Percentiles rank a stretch among this genome's conserved stretches.
These are phyloP conservation scores for Papilio polytes DNA, from an alignment of 1,140 invertebrate species.

Conservation along the genomic window DNA sequence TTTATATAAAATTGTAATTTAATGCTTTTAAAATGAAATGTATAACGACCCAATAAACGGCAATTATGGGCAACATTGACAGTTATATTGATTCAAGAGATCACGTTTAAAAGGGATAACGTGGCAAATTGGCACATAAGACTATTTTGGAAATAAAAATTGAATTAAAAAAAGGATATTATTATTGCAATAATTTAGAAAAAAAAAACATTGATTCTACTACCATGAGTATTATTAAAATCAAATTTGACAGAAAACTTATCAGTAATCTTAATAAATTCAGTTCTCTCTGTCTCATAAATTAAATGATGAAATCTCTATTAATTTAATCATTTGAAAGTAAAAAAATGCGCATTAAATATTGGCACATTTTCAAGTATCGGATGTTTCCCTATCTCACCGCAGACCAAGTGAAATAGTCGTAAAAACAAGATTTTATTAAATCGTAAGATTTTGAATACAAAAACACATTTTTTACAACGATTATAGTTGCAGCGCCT, in stretches of 20 bases:
- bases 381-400: slow-evolving; percentile 42
- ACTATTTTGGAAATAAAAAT: too few relatives aligned
- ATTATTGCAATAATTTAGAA: too few relatives aligned
- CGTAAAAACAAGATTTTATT: slow-evolving; percentile 65
- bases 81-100: not conserved
- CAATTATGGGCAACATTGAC: not conserved
- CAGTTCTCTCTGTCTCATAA: too few relatives aligned
- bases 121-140: too few relatives aligned
- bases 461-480: slow-evolving; percentile 67
- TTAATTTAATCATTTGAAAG: not conserved
- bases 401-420: slow-evolving; percentile 45
- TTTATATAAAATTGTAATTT: slow-evolving; percentile 17
- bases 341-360: not conserved
- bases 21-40: not conserved
- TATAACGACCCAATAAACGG: not conserved
- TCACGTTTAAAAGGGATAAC: not conserved
- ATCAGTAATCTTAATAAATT: too few relatives aligned
- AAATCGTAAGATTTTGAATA: slow-evolving; percentile 59
- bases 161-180: too few relatives aligned
- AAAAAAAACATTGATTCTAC: too few relatives aligned
- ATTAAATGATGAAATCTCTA: too few relatives aligned
- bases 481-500: slow-evolving; percentile 52
- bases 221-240: not conserved
- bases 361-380: not conserved
- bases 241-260: not conserved